These are phyloP conservation scores for Hypanus sabinus DNA, from an alignment of 2,113 vertebrate genomes.

Conservation along the genomic window DNA sequence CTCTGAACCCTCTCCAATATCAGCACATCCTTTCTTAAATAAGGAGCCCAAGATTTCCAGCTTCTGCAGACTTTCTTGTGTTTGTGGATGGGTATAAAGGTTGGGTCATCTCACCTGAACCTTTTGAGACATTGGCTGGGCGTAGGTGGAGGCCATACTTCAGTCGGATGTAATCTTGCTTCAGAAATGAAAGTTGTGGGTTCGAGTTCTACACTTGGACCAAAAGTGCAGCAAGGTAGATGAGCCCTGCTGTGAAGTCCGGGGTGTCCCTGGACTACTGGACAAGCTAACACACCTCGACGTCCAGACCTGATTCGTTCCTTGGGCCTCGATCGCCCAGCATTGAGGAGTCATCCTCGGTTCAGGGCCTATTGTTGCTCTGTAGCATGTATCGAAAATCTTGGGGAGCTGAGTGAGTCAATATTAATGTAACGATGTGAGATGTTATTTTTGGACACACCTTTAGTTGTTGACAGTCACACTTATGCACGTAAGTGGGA, in stretches of 20 bases:
- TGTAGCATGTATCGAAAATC: not conserved
- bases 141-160: too few relatives aligned
- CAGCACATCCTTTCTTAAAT: too few relatives aligned
- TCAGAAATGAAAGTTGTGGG: too few relatives aligned
- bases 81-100: not conserved
- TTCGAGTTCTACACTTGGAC: not conserved
- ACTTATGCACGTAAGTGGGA: constrained; percentile 14
- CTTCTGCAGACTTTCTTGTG: too few relatives aligned
- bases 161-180: too few relatives aligned
- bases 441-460: not conserved
- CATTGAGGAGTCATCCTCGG: not conserved
- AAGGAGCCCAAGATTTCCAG: too few relatives aligned
- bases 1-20: too few relatives aligned
- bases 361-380: not conserved
- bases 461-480: constrained; percentile 1
- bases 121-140: too few relatives aligned
- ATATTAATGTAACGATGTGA: not conserved
- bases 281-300: not conserved
- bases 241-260: not conserved
- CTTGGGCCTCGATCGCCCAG: too few relatives aligned
- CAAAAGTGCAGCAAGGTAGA: not conserved
- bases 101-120: too few relatives aligned
- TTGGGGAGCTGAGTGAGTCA: not conserved
- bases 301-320: too few relatives aligned
- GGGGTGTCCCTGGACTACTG: not conserved